phyloP scores from a whole-genome alignment of 1,140 invertebrate genomes.

The Whitmania pigra region DNA sequence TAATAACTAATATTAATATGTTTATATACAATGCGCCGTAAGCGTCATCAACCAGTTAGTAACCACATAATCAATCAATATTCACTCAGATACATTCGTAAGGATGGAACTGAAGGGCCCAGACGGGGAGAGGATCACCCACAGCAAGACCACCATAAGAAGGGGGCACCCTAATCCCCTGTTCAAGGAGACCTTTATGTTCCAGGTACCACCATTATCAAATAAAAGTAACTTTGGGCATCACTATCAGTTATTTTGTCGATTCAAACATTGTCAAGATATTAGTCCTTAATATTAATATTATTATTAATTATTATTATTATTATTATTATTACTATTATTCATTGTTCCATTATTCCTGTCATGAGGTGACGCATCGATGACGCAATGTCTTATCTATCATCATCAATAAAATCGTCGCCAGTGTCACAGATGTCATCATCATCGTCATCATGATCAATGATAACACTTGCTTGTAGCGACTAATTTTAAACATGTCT shows the following conservation, averaged over 20 bases:
- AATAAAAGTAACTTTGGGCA: neutral
- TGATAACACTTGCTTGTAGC: no score
- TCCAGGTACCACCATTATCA: slow-evolving; percentile 57
- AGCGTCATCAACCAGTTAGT: neutral
- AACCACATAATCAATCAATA: neutral
- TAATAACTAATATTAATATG: no score
- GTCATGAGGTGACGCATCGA: no score
- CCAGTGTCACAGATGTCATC: no score
- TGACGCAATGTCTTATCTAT: no score
- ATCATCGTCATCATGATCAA: neutral
- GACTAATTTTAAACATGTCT: neutral
- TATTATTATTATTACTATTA: no score
- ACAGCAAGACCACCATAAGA: slow-evolving; percentile 75
- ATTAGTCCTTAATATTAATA: no score
- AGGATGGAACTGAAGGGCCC: slow-evolving; percentile 79
- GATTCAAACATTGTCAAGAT: neutral
- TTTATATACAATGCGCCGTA: neutral
- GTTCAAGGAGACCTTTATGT: slow-evolving; percentile 89
- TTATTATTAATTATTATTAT: no score
- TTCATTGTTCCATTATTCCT: no score
- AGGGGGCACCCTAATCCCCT: slow-evolving; percentile 83
- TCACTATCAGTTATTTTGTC: neutral
- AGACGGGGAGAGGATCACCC: slow-evolving; percentile 76
- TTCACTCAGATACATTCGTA: slow-evolving; percentile 70
- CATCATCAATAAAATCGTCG: no score